A percentile compares a stretch with the other conserved stretches of the same genome.
Evolutionary conservation across 2,888 invertebrate genomes (phyloP).

Genomic region (Caenorhabditis sp.): DNA sequence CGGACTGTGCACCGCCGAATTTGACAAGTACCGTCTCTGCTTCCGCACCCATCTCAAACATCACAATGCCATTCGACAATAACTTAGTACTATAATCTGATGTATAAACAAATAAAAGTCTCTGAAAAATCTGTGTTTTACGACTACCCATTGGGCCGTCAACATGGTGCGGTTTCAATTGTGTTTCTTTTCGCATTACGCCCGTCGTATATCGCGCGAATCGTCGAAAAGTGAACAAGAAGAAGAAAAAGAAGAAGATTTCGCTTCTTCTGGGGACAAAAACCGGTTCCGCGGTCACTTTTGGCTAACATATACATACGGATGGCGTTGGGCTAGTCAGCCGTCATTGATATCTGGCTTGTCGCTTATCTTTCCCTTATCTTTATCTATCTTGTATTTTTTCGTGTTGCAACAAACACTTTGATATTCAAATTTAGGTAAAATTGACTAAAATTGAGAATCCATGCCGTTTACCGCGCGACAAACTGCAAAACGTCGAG

Average conservation of each 20-base stretch:
- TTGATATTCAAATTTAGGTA: too few species aligned
- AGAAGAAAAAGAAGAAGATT: conserved; percentile 8
- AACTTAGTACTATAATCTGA: not conserved
- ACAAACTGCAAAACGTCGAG: too few species aligned
- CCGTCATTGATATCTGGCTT: conserved; percentile 2
- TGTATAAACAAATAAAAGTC: too few species aligned
- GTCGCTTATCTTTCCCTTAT: too few species aligned
- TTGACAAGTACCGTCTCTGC: conserved; percentile 70
- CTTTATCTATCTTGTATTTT: not conserved
- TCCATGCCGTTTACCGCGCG: too few species aligned
- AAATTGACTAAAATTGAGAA: too few species aligned
- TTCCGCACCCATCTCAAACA: conserved; percentile 70
- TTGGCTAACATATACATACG: too few species aligned
- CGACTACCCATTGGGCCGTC: too few species aligned
- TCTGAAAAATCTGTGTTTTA: too few species aligned
- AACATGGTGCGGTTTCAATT: too few species aligned
- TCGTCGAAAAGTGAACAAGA: not conserved
- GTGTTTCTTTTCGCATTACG: not conserved
- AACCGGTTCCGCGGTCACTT: not conserved
- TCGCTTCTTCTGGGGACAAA: too few species aligned
- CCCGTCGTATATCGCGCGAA: not conserved
- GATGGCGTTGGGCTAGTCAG: too few species aligned
- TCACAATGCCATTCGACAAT: conserved; percentile 59
- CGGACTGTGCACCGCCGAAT: conserved; percentile 65
- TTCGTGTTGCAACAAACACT: not conserved